A percentile compares a stretch with the other conserved stretches of the same genome.
Conservation (phyloP, 2,888 invertebrate genomes). For the Charanyca ferruginea region DNA sequence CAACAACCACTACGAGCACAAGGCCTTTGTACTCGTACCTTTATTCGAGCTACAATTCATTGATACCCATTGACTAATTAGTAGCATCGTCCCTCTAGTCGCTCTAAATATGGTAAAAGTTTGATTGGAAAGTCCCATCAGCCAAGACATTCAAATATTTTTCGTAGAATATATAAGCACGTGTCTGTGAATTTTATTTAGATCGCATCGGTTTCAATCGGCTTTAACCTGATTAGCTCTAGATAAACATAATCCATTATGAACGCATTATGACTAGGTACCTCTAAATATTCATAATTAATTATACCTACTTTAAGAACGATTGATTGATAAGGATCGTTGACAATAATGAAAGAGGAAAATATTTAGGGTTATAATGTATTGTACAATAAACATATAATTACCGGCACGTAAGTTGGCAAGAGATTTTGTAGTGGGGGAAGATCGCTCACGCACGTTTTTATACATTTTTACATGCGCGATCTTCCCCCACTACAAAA, state of each 20-base stretch:
- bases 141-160: conserved; percentile 1
- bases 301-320: conserved; percentile 34
- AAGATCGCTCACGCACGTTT: no score
- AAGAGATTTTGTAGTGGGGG: no score
- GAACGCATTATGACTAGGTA: conserved; percentile 6
- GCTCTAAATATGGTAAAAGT: neutral
- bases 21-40: neutral
- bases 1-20: no score
- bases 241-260: conserved; percentile 32
- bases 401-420: no score
- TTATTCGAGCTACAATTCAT: no score
- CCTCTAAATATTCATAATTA: conserved; percentile 11
- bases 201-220: conserved; percentile 9
- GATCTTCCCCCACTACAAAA: no score
- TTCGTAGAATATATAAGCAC: conserved; percentile 12
- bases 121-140: neutral
- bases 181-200: conserved; percentile 15
- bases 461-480: no score
- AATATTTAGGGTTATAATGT: neutral
- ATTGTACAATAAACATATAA: neutral
- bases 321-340: conserved; percentile 11
- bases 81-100: no score
- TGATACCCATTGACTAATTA: no score
- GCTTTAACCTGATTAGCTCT: conserved; percentile 15
- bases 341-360: neutral